Percentiles rank a stretch among this genome's conserved stretches.
Evolutionary conservation across 2,113 vertebrate genomes (phyloP).

Genomic region (Crypturellus undulatus): DNA sequence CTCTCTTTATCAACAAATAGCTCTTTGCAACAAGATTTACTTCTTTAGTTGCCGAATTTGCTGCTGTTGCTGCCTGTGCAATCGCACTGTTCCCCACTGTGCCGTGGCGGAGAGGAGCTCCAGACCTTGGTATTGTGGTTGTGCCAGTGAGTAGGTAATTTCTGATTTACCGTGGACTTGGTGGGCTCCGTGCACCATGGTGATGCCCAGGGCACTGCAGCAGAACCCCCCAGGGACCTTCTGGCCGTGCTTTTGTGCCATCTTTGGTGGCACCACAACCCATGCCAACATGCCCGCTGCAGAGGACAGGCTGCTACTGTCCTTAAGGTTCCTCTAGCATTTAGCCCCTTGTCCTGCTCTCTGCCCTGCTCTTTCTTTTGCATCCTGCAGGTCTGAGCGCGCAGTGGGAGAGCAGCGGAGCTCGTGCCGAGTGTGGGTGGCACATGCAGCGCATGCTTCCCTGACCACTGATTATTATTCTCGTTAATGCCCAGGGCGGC

Average conservation of each 20-base stretch:
- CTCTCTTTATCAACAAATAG: not conserved
- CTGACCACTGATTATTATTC: slow-evolving; percentile 38
- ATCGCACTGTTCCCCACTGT: not conserved
- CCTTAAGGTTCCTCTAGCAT: not conserved
- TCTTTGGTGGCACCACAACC: not conserved
- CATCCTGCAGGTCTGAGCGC: not conserved
- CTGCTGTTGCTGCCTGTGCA: not conserved
- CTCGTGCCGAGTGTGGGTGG: not conserved
- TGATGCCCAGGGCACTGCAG: not conserved
- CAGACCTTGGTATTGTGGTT: not conserved
- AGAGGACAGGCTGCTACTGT: not conserved
- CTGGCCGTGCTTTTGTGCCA: not conserved
- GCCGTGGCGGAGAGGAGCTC: rapidly evolving
- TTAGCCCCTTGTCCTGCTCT: not conserved
- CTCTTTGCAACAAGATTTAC: not conserved
- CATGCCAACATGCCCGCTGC: not conserved
- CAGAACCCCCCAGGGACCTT: not conserved
- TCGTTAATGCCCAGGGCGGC: slow-evolving; percentile 11
- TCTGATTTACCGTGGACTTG: not conserved
- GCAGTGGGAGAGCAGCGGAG: not conserved
- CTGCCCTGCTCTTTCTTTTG: not conserved
- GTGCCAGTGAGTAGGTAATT: not conserved
- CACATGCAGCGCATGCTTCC: not conserved
- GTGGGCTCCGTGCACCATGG: not conserved
- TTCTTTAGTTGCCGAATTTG: not conserved